These are phyloP conservation scores for Philereme transversata DNA, from an alignment of 2,888 invertebrate genomes.

Conservation along the genomic window DNA sequence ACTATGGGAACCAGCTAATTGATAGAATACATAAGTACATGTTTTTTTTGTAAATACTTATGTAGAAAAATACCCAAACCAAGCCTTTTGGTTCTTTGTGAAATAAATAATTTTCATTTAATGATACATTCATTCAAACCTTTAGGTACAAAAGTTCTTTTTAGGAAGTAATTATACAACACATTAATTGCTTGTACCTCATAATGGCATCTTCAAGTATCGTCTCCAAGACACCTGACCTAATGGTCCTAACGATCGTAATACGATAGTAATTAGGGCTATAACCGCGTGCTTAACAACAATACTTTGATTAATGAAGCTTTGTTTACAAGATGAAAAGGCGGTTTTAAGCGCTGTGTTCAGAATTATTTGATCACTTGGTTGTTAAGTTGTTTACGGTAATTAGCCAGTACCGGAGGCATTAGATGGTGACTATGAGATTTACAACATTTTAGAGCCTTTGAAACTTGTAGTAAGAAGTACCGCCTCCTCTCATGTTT, in stretches of 20 bases:
- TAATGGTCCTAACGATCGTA: constrained; percentile 25
- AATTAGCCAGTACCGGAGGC: too few species aligned
- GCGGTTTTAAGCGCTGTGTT: not conserved
- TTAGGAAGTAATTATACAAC: not conserved
- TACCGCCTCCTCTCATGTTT: too few species aligned
- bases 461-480: too few species aligned
- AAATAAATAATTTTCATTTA: too few species aligned
- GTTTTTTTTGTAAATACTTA: too few species aligned
- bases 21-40: too few species aligned
- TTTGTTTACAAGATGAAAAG: constrained; percentile 5
- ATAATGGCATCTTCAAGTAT: constrained; percentile 13
- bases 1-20: too few species aligned
- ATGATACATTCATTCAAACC: too few species aligned
- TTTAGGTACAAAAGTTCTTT: not conserved
- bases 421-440: too few species aligned
- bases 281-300: constrained; percentile 22
- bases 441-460: too few species aligned
- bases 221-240: constrained; percentile 25
- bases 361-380: not conserved
- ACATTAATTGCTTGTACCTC: constrained; percentile 8
- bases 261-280: constrained; percentile 28
- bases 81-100: too few species aligned
- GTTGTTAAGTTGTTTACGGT: not conserved
- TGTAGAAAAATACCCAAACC: too few species aligned
- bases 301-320: constrained; percentile 13